Conservation (phyloP, 2,113 vertebrate genomes). For the Zosterops hypoxanthus region DNA sequence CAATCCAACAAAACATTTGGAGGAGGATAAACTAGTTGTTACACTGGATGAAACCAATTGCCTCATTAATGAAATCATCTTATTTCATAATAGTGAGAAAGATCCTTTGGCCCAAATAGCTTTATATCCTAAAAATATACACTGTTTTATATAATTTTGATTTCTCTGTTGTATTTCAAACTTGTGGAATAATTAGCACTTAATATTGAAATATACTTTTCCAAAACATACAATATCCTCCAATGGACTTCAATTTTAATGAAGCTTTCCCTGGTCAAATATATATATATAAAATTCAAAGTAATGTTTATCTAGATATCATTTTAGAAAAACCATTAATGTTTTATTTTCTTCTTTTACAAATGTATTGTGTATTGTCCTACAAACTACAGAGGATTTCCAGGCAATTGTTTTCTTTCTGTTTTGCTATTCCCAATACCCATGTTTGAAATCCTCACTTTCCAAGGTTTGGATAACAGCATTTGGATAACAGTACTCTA, state of each 20-base stretch:
- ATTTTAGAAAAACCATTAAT: not conserved
- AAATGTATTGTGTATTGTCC: not conserved
- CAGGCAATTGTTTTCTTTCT: not conserved
- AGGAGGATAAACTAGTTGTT: not conserved
- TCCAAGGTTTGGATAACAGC: not conserved
- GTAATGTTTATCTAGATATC: not conserved
- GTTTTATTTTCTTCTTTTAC: not conserved
- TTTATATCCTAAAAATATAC: not conserved
- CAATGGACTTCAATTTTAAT: not conserved
- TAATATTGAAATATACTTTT: not conserved
- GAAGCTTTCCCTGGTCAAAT: not conserved
- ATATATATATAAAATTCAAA: not conserved
- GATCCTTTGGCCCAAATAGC: not conserved
- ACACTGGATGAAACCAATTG: not conserved
- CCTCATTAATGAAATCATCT: not conserved
- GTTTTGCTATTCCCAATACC: not conserved
- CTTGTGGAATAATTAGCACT: not conserved
- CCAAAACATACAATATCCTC: not conserved
- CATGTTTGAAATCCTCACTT: not conserved
- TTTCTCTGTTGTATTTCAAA: not conserved
- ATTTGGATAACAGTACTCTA: not conserved
- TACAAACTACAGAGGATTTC: not conserved
- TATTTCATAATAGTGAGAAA: not conserved
- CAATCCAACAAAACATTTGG: not conserved
- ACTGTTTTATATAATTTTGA: not conserved